Conservation (phyloP, 1,140 invertebrate genomes). For the Lutraria rhynchaena region DNA sequence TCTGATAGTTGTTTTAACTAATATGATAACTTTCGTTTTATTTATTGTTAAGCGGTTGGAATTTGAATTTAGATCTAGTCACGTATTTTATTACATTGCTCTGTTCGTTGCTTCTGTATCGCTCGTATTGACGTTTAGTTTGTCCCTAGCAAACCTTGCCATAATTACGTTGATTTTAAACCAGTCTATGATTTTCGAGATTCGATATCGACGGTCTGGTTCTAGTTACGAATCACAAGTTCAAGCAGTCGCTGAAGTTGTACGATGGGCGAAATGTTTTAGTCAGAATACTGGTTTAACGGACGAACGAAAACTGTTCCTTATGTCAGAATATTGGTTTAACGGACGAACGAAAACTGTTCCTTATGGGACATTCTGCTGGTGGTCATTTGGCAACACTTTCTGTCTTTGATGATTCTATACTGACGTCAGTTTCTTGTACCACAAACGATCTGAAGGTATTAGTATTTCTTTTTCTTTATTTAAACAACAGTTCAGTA, state of each 20-base stretch:
- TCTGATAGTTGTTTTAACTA: not conserved
- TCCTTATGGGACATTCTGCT: constrained; percentile 62
- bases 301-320: not conserved
- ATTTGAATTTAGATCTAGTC: no score
- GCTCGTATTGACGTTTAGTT: not conserved
- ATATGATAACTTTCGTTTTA: not conserved
- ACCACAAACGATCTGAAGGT: constrained; percentile 32
- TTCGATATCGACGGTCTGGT: not conserved
- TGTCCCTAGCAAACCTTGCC: not conserved
- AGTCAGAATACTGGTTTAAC: constrained; percentile 10
- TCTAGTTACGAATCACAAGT: constrained; percentile 35
- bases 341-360: constrained; percentile 24
- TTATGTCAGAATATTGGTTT: constrained; percentile 6
- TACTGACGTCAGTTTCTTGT: constrained; percentile 14
- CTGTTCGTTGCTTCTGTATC: not conserved
- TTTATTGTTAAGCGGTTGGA: constrained; percentile 5
- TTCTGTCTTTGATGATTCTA: constrained; percentile 28
- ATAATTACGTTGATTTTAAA: constrained; percentile 20
- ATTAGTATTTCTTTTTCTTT: no score
- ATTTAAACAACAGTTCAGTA: no score
- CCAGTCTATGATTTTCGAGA: constrained; percentile 24
- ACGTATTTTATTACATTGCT: no score
- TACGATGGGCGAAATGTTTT: constrained; percentile 46
- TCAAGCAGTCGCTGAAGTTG: constrained; percentile 39
- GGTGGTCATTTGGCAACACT: constrained; percentile 59